phyloP scores from a whole-genome alignment of 1,140 invertebrate genomes.

The Zaprionus davidi region DNA sequence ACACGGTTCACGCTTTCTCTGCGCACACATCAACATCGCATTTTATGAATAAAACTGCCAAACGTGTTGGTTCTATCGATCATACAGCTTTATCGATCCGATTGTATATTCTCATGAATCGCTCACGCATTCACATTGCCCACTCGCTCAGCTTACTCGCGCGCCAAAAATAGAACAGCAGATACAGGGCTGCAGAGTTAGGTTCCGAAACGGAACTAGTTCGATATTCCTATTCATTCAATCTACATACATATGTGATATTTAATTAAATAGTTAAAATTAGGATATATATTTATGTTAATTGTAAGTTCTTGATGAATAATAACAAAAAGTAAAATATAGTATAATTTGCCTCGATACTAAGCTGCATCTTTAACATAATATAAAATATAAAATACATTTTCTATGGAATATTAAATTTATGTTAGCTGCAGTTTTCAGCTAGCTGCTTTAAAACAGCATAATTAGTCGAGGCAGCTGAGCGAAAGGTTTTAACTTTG shows the following conservation, averaged over 20 bases:
- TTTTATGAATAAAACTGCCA: conserved; percentile 49
- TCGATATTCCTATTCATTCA: background rate
- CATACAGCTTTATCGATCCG: conserved; percentile 37
- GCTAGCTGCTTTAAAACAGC: too few relatives aligned
- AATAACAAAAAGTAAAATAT: background rate
- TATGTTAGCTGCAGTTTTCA: too few relatives aligned
- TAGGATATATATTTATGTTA: too few relatives aligned
- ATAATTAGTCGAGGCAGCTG: too few relatives aligned
- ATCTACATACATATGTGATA: background rate
- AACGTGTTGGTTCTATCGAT: conserved; percentile 36
- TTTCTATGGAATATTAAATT: too few relatives aligned
- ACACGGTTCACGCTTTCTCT: background rate
- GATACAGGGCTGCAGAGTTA: conserved; percentile 21
- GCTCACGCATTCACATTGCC: conserved; percentile 16
- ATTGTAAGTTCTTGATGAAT: too few relatives aligned
- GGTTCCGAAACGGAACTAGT: conserved; percentile 17
- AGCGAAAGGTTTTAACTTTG: too few relatives aligned
- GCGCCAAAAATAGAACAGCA: conserved; percentile 22
- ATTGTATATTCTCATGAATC: conserved; percentile 16
- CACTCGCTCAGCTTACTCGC: conserved; percentile 1
- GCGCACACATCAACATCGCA: conserved; percentile 23
- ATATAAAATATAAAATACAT: too few relatives aligned
- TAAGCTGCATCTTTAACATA: too few relatives aligned
- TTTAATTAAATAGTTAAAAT: too few relatives aligned
- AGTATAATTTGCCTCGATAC: too few relatives aligned